These are phyloP conservation scores for Pollachius pollachius DNA, from an alignment of 2,113 vertebrate species.

Conservation along the genomic window DNA sequence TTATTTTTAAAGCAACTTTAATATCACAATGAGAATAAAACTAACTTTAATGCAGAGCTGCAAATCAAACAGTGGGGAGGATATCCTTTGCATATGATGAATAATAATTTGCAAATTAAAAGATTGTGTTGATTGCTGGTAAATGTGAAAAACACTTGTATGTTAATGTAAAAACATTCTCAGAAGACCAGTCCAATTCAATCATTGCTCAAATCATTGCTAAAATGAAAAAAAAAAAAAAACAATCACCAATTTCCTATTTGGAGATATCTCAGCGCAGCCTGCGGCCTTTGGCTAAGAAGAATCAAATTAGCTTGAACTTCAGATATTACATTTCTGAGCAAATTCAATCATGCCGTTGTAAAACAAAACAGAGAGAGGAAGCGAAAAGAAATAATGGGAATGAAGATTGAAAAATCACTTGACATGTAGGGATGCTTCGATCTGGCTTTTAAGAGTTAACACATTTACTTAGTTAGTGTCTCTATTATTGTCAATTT, in stretches of 20 bases:
- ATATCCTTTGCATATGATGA: constrained; percentile 33
- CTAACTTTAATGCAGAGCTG: constrained; percentile 26
- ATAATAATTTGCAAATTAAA: constrained; percentile 25
- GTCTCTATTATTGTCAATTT: too few species aligned
- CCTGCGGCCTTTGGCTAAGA: constrained; percentile 49
- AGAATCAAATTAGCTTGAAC: constrained; percentile 65
- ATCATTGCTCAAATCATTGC: constrained; percentile 31
- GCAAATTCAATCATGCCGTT: constrained; percentile 56
- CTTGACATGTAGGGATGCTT: too few species aligned
- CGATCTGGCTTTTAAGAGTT: too few species aligned
- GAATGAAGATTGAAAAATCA: too few species aligned
- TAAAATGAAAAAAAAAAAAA: constrained; percentile 63
- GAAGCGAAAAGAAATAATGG: neutral
- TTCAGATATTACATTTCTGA: constrained; percentile 66
- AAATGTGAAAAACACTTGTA: constrained; percentile 25
- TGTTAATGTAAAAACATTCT: constrained; percentile 18
- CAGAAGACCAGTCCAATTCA: constrained; percentile 17
- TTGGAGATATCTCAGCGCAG: constrained; percentile 56
- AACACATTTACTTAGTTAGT: too few species aligned
- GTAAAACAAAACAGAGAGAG: constrained; percentile 27
- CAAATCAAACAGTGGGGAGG: constrained; percentile 29
- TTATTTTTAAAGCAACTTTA: constrained; percentile 34
- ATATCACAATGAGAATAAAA: constrained; percentile 19
- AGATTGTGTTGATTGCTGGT: constrained; percentile 16
- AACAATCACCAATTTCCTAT: constrained; percentile 67